Evolutionary conservation across 2,113 vertebrate genomes (phyloP), one percentile per base, ranked within the genome.

Genomic region (Odobenus rosmarus): DNA sequence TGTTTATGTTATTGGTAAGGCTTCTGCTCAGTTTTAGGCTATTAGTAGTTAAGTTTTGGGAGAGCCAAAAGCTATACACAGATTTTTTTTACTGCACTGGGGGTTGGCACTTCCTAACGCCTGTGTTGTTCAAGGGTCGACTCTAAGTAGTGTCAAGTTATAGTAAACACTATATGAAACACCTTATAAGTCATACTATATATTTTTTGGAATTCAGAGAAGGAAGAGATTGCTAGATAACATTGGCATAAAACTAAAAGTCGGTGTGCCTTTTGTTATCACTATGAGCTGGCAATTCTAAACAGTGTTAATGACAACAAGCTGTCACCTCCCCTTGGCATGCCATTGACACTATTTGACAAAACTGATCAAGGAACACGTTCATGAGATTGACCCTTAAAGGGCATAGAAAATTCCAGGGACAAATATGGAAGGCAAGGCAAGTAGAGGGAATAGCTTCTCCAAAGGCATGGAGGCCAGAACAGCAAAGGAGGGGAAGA

Each of bases 141-240:
- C 24, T 76, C 23, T 76, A 79, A 53, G 31, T 42, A 81, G n/a
- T 64, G 69, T 69, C 94, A 18, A 93, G 82, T 95, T 71, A 88
- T 59, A 93, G 90, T 95, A 90, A 98, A 74, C 23, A 86, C 36
- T 90, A 79, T 53, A 67, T 94, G 95, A 90, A 95, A 80, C 33
- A 85, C 23, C 76, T 85, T 80, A 87, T 96, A 93, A 95, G 88
- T 95, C 72, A 96, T 55, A 64, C 88, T 69, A 3, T 53, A 16
- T 72, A 21, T 85, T 59, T 85, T 86, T 80, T 79, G 87, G n/a
- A 95, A 82, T 93, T 90, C 64, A 72, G 67, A 92, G 31, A 88
- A 95, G 61, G 26, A 57, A 84, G 83, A 46, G 16, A 24, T 24
- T 79, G 21, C 12, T 72, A 90, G 87, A 86, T 42, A 93, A 46